Conservation (phyloP, 2,113 vertebrate species). For the Ammodramus savannarum region DNA sequence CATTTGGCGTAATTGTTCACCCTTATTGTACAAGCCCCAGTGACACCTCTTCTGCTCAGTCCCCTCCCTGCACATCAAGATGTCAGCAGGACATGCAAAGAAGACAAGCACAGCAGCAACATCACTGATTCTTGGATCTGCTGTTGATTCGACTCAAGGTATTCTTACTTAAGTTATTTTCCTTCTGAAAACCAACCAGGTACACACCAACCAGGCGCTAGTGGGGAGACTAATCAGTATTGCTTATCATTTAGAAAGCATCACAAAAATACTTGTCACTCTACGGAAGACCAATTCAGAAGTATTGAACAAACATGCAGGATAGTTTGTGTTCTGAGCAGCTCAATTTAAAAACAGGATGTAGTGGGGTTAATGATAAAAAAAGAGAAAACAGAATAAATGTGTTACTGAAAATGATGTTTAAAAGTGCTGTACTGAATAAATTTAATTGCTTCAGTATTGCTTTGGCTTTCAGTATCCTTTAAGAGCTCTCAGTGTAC, state of each 20-base stretch:
- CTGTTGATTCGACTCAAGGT: background rate
- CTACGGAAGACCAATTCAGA: background rate
- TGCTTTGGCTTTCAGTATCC: background rate
- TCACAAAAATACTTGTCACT: background rate
- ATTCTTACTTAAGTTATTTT: background rate
- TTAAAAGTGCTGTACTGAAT: background rate
- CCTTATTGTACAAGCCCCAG: background rate
- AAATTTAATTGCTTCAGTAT: background rate
- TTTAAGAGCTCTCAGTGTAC: background rate
- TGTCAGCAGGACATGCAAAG: background rate
- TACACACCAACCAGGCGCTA: background rate
- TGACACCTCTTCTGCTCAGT: background rate
- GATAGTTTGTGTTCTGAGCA: background rate
- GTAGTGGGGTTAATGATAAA: background rate
- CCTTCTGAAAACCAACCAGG: background rate
- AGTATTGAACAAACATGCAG: background rate
- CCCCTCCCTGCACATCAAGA: background rate
- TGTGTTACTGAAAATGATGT: background rate
- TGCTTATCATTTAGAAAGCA: background rate
- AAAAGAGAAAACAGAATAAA: background rate
- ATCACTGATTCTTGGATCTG: background rate
- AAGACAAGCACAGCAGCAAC: background rate
- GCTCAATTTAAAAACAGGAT: background rate
- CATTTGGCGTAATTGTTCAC: background rate
- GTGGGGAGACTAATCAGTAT: background rate